Evolutionary conservation across 2,113 vertebrate species (phyloP).

Genomic region (Carollia perspicillata): DNA sequence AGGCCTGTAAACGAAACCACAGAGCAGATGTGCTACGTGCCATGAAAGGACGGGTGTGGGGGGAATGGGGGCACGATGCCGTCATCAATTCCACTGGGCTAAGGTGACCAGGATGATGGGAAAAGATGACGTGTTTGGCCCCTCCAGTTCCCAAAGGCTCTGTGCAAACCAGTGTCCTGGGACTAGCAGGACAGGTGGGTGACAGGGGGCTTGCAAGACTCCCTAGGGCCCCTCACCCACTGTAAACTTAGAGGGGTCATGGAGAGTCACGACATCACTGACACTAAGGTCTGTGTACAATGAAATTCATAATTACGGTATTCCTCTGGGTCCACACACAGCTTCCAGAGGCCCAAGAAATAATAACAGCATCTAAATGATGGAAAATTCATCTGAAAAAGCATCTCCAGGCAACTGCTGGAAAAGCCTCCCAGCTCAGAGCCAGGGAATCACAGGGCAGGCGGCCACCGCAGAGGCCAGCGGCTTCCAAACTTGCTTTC

Average conservation of each 20-base stretch:
- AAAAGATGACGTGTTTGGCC: not conserved
- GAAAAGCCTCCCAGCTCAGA: not conserved
- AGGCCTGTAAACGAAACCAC: not conserved
- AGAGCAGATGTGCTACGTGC: not conserved
- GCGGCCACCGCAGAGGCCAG: not conserved
- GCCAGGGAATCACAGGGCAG: constrained; percentile 8
- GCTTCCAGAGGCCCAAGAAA: constrained; percentile 9
- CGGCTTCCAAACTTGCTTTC: constrained; percentile 14
- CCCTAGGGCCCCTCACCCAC: not conserved
- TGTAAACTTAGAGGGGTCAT: not conserved
- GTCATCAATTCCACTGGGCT: accelerated
- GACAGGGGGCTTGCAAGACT: not conserved
- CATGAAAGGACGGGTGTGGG: not conserved
- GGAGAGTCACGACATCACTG: not conserved
- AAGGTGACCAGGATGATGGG: not conserved
- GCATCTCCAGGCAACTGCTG: constrained; percentile 22
- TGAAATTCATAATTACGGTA: not conserved
- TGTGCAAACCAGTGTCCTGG: not conserved
- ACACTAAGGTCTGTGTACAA: not conserved
- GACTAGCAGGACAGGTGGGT: not conserved
- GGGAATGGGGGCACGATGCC: not conserved
- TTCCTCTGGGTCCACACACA: not conserved
- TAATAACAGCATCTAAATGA: not conserved
- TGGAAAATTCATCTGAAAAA: constrained; percentile 46
- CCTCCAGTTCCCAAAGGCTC: not conserved